phyloP scores from a whole-genome alignment of 1,140 invertebrate species.

The Euwallacea similis region DNA sequence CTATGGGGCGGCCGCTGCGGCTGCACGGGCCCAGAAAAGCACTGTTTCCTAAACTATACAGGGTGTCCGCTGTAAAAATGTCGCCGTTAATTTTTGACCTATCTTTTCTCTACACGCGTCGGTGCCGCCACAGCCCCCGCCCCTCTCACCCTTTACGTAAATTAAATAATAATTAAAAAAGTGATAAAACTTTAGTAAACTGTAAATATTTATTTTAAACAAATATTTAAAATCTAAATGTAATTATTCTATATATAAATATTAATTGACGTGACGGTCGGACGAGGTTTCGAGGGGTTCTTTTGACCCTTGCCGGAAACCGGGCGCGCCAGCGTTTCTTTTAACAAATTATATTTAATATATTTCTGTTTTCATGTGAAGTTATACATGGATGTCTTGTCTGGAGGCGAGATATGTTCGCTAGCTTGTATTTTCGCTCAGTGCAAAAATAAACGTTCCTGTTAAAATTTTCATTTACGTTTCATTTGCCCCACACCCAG shows the following conservation, averaged over 20 bases:
- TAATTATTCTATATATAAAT: conserved; percentile 46
- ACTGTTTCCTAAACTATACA: conserved; percentile 6
- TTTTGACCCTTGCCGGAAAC: conserved; percentile 17
- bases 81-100: neutral
- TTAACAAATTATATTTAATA: conserved; percentile 48
- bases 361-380: conserved; percentile 49
- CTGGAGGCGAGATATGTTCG: conserved; percentile 52
- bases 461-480: conserved; percentile 49
- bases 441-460: conserved; percentile 55
- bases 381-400: conserved; percentile 53
- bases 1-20: neutral
- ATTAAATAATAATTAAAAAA: conserved; percentile 22
- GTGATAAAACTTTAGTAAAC: conserved; percentile 47
- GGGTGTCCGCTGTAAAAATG: neutral
- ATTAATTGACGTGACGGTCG: conserved; percentile 26
- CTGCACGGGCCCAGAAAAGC: neutral
- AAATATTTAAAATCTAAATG: conserved; percentile 44
- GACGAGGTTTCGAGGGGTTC: conserved; percentile 16
- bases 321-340: conserved; percentile 21
- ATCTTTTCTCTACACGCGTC: neutral
- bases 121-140: neutral
- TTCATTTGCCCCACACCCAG: neutral
- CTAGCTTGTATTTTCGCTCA: conserved; percentile 55
- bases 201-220: conserved; percentile 51
- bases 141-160: conserved; percentile 8